These are phyloP conservation scores for Nasonovia ribisnigri DNA, from an alignment of 2,888 invertebrate species.

Conservation along the genomic window DNA sequence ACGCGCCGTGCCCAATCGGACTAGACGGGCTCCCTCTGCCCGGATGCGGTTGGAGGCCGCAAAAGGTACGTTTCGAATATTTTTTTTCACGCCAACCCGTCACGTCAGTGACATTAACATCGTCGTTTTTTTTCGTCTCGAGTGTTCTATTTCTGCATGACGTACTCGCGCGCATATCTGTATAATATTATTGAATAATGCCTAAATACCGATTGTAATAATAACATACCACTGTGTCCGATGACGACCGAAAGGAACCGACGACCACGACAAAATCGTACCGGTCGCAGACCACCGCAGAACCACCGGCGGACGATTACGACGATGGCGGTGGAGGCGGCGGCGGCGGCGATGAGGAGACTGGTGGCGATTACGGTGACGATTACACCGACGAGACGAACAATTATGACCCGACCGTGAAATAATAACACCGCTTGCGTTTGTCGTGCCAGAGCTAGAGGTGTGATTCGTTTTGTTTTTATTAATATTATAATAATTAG, in stretches of 20 bases:
- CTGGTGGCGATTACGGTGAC: slow-evolving; percentile 48
- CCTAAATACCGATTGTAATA: not conserved
- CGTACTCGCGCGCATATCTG: not conserved
- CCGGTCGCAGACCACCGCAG: slow-evolving; percentile 49
- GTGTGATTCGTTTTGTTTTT: slow-evolving; percentile 3
- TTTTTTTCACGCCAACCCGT: not conserved
- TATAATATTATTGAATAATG: not conserved
- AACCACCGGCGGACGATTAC: slow-evolving; percentile 50
- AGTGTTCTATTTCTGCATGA: not conserved
- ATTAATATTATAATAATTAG: not conserved
- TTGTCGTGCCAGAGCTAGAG: not conserved
- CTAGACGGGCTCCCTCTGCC: slow-evolving; percentile 95
- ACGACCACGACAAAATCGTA: slow-evolving; percentile 59
- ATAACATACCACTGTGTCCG: not conserved
- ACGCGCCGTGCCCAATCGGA: slow-evolving; percentile 98
- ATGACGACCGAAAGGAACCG: slow-evolving; percentile 18
- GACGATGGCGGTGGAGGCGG: slow-evolving; percentile 36
- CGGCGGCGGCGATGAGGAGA: slow-evolving; percentile 30
- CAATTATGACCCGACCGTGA: slow-evolving; percentile 24
- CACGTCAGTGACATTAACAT: not conserved
- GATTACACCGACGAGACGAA: slow-evolving; percentile 61
- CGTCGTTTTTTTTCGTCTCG: not conserved
- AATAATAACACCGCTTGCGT: slow-evolving; percentile 28
- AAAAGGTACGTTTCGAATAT: slow-evolving; percentile 75
- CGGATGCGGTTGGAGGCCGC: slow-evolving; percentile 94